A percentile compares a stretch with the other conserved stretches of the same genome.
Conservation (phyloP, 2,113 vertebrate species). For the Salvelinus sp. region DNA sequence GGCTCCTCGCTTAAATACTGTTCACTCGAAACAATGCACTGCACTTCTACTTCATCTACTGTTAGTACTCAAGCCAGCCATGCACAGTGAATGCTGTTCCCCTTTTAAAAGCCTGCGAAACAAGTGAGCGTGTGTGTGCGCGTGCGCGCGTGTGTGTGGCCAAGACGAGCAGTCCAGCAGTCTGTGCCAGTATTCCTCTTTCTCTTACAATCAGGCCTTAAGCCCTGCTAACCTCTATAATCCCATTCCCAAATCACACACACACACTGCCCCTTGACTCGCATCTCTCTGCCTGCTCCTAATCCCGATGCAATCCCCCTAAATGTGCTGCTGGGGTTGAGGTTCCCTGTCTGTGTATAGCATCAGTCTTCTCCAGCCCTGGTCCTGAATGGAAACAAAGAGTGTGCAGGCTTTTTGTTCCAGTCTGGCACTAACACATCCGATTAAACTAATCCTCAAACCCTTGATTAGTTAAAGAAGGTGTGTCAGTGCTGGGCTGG, state of each 20-base stretch:
- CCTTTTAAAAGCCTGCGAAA: constrained; percentile 34
- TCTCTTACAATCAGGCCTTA: constrained; percentile 42
- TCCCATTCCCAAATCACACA: constrained; percentile 45
- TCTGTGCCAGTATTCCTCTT: neutral
- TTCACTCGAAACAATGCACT: constrained; percentile 17
- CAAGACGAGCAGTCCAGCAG: neutral
- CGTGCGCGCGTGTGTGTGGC: constrained; percentile 21
- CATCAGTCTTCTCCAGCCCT: too few relatives aligned
- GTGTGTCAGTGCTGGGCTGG: too few relatives aligned
- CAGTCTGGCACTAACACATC: too few relatives aligned
- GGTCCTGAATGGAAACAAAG: too few relatives aligned
- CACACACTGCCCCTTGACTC: neutral
- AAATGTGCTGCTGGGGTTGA: neutral
- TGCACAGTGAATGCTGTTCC: neutral
- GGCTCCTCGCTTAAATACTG: constrained; percentile 23
- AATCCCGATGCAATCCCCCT: neutral
- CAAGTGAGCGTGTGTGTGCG: neutral
- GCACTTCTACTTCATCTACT: constrained; percentile 3
- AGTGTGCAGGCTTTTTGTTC: too few relatives aligned
- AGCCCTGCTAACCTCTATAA: constrained; percentile 54
- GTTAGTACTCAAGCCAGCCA: constrained; percentile 15
- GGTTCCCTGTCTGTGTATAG: too few relatives aligned
- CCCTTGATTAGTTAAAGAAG: too few relatives aligned
- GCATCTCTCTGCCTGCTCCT: neutral
- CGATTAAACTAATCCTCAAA: too few relatives aligned